Conservation (phyloP, 2,797 vertebrate species). For the Capromys pilorides region DNA sequence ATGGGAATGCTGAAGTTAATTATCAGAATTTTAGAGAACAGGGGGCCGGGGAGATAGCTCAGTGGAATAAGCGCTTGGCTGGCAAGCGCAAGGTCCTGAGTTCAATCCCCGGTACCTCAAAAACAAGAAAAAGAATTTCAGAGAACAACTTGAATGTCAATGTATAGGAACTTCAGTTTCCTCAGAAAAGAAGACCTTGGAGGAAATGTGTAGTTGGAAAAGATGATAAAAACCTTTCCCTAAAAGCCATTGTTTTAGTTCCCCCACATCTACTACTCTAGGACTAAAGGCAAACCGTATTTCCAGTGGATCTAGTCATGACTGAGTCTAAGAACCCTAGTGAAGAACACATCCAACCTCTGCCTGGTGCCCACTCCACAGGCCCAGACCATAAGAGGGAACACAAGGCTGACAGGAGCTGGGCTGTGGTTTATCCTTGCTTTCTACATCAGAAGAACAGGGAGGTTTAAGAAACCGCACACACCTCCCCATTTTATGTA, state of each 20-base stretch:
- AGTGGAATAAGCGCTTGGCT: too few species aligned
- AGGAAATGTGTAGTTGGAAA: neutral
- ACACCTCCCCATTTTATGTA: neutral
- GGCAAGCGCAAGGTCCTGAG: too few species aligned
- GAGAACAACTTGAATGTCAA: neutral
- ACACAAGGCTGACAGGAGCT: neutral
- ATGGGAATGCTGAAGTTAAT: neutral
- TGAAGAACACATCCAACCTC: neutral
- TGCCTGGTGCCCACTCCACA: neutral
- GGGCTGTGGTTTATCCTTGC: neutral
- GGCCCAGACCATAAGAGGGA: neutral
- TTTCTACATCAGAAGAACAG: neutral
- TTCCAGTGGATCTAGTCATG: neutral
- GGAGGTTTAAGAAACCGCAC: neutral
- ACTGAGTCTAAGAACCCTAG: neutral
- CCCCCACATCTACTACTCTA: neutral
- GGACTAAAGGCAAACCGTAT: neutral
- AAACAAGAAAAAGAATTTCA: neutral
- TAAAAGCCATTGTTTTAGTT: neutral
- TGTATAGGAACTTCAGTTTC: neutral
- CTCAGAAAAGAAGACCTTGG: conserved; percentile 11
- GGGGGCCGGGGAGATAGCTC: too few species aligned
- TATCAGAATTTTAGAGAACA: conserved; percentile 10
- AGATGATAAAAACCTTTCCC: neutral
- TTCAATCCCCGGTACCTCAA: too few species aligned